These are phyloP conservation scores for Orussus abietinus DNA, from an alignment of 1,140 invertebrate genomes.

Conservation along the genomic window DNA sequence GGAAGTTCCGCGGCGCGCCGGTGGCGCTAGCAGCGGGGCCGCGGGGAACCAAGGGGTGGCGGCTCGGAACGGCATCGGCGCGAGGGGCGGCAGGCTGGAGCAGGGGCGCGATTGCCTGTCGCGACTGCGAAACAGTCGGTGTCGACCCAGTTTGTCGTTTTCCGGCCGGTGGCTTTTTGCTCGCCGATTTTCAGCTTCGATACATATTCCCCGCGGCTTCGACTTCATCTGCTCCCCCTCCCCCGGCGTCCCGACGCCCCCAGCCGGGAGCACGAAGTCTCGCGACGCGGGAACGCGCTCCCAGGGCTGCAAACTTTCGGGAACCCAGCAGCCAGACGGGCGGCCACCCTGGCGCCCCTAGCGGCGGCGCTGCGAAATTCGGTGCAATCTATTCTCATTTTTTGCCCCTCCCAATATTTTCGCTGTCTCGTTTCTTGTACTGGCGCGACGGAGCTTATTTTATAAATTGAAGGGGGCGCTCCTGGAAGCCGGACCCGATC, in stretches of 20 bases:
- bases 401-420: too few species aligned
- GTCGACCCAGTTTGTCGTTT: conserved; percentile 33
- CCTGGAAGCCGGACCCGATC: too few species aligned
- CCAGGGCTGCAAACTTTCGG: too few species aligned
- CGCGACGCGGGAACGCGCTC: background rate
- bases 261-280: background rate
- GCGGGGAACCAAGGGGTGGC: background rate
- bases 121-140: conserved; percentile 23
- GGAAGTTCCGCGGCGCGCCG: conserved; percentile 17
- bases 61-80: background rate
- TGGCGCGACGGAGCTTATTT: too few species aligned
- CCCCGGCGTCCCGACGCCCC: background rate
- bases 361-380: too few species aligned
- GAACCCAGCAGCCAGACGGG: too few species aligned
- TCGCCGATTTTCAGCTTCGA: conserved; percentile 27
- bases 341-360: too few species aligned
- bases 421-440: too few species aligned
- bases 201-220: conserved; percentile 22
- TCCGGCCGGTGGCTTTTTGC: conserved; percentile 26
- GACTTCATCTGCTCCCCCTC: conserved; percentile 10
- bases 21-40: background rate
- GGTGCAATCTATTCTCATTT: too few species aligned
- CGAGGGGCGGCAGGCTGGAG: background rate
- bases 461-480: too few species aligned
- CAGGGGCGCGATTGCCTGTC: conserved; percentile 1